Evolutionary conservation across 2,113 vertebrate genomes (phyloP).

Genomic region (Ursus arctos): DNA sequence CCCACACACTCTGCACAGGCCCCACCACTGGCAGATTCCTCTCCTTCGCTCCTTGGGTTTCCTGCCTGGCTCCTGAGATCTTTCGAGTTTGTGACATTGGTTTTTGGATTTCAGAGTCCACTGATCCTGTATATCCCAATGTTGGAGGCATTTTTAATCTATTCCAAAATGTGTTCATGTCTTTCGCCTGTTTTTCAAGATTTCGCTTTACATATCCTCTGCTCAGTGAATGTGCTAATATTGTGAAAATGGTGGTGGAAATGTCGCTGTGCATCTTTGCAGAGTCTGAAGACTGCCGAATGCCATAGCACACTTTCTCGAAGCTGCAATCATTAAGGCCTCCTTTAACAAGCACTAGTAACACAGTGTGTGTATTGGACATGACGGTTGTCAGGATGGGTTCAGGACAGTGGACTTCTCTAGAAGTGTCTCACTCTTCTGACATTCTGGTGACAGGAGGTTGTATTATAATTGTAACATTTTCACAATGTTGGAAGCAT

Average conservation of each 20-base stretch:
- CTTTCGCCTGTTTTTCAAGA: background rate
- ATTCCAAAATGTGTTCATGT: background rate
- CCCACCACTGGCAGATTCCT: too few species aligned
- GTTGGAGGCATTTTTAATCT: background rate
- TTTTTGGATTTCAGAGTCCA: constrained; percentile 11
- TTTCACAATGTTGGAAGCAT: background rate
- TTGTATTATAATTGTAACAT: background rate
- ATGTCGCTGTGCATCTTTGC: background rate
- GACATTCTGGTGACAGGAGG: constrained; percentile 1
- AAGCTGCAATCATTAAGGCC: background rate
- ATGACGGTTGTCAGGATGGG: background rate
- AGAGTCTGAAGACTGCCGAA: background rate
- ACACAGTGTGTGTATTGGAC: background rate
- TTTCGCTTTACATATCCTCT: background rate
- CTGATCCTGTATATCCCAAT: background rate
- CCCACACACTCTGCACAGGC: background rate
- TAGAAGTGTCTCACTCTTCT: constrained; percentile 47
- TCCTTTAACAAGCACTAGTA: background rate
- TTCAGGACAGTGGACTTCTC: constrained; percentile 31
- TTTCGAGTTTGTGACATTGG: background rate
- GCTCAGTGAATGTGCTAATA: background rate
- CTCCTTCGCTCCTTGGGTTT: background rate
- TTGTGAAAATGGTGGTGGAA: background rate
- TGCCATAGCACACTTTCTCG: background rate
- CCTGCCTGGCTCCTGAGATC: background rate